phyloP scores from a whole-genome alignment of 2,797 vertebrate species.

The Eulemur rubriventer region DNA sequence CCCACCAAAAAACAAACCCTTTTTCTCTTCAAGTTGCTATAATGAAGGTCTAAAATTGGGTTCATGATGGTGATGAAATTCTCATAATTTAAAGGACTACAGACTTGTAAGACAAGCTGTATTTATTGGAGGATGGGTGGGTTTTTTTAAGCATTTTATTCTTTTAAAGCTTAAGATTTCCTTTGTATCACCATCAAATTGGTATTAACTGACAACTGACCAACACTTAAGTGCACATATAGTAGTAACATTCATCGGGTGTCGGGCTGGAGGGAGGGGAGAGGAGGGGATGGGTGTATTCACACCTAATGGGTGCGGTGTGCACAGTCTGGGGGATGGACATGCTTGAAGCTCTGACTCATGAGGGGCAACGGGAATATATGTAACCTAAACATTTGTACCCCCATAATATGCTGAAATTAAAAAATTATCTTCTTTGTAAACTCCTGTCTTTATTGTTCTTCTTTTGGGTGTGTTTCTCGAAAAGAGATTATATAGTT shows the following conservation, averaged over 20 bases:
- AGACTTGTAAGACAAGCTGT: neutral
- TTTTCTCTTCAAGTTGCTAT: slow-evolving; percentile 5
- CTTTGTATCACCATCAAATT: neutral
- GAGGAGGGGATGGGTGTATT: no score
- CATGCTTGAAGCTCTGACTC: no score
- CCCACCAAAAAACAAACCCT: neutral
- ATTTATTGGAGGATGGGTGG: neutral
- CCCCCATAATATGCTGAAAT: no score
- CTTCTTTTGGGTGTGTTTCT: neutral
- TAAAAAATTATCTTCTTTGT: neutral
- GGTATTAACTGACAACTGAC: no score
- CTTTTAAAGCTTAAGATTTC: neutral
- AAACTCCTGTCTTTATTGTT: neutral
- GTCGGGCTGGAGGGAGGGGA: no score
- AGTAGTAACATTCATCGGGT: no score
- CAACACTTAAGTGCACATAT: no score
- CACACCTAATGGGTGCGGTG: no score
- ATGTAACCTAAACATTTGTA: no score
- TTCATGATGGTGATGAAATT: neutral
- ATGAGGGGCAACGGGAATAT: no score
- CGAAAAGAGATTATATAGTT: neutral
- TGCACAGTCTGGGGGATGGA: no score
- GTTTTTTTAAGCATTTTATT: neutral
- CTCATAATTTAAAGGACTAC: neutral
- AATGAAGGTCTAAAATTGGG: neutral